Evolutionary conservation across 2,797 vertebrate species (phyloP).

Genomic region (Cirrhinus mrigala): DNA sequence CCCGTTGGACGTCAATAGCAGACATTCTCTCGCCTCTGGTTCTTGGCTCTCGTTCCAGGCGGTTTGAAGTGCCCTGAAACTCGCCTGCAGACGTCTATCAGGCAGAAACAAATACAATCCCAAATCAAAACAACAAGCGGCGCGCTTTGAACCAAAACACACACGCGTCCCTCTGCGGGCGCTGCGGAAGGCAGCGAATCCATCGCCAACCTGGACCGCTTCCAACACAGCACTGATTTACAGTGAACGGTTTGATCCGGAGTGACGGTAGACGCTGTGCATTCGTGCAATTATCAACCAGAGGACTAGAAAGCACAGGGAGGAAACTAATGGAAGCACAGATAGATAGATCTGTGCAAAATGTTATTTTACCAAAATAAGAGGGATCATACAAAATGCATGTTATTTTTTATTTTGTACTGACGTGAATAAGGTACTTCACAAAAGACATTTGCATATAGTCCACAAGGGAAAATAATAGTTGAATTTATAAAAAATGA

Average conservation of each 20-base stretch:
- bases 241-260: constrained; percentile 4
- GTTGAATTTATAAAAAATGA: no score
- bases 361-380: no score
- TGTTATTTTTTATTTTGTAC: no score
- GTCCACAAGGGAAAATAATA: no score
- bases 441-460: no score
- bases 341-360: not conserved
- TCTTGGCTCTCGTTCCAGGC: constrained; percentile 38
- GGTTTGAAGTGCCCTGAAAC: constrained; percentile 34
- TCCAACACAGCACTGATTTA: constrained; percentile 8
- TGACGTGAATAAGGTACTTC: no score
- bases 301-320: not conserved
- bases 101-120: constrained; percentile 56
- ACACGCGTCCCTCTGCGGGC: constrained; percentile 28
- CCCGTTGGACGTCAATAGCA: not conserved
- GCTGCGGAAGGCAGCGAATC: not conserved
- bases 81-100: constrained; percentile 46
- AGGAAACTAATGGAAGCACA: not conserved
- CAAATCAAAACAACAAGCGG: constrained; percentile 51
- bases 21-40: constrained; percentile 10
- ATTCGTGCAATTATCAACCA: not conserved
- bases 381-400: no score
- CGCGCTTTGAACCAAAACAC: constrained; percentile 44
- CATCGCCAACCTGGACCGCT: constrained; percentile 18
- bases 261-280: not conserved